phyloP scores from a whole-genome alignment of 1,140 invertebrate species.

The Thalassaphorura encarpata region DNA sequence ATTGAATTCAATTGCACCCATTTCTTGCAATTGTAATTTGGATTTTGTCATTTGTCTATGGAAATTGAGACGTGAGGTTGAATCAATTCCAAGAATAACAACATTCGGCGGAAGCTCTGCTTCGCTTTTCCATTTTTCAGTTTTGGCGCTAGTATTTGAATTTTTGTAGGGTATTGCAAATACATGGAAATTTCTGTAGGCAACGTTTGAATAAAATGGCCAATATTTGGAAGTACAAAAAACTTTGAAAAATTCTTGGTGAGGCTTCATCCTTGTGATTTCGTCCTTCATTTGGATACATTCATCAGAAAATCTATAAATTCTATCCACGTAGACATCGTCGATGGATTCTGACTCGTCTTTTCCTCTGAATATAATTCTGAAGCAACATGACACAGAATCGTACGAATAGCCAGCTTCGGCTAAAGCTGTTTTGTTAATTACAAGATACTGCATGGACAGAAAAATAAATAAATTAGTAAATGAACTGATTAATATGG shows the following conservation, averaged over 20 bases:
- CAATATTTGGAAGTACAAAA: background rate
- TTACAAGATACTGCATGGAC: background rate
- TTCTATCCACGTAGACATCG: background rate
- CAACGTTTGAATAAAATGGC: background rate
- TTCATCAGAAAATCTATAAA: conserved; percentile 2
- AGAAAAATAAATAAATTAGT: too few species aligned
- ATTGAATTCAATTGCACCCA: conserved; percentile 33
- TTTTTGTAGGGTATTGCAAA: background rate
- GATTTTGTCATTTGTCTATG: conserved; percentile 45
- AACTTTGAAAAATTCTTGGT: conserved; percentile 8
- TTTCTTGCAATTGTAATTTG: conserved; percentile 37
- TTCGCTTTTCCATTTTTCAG: too few species aligned
- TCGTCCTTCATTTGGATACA: background rate
- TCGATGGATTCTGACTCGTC: background rate
- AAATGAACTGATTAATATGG: too few species aligned
- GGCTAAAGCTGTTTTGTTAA: background rate
- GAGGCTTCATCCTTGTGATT: background rate
- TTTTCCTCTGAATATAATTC: background rate
- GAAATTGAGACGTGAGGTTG: conserved; percentile 48
- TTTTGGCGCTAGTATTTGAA: background rate
- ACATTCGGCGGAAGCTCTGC: too few species aligned
- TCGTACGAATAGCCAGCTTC: background rate
- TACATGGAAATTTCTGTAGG: too few species aligned
- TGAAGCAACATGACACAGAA: background rate
- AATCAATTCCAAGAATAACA: conserved; percentile 46